These are phyloP conservation scores for Camponotus vicinus DNA, from an alignment of 1,140 invertebrate genomes.

Conservation along the genomic window DNA sequence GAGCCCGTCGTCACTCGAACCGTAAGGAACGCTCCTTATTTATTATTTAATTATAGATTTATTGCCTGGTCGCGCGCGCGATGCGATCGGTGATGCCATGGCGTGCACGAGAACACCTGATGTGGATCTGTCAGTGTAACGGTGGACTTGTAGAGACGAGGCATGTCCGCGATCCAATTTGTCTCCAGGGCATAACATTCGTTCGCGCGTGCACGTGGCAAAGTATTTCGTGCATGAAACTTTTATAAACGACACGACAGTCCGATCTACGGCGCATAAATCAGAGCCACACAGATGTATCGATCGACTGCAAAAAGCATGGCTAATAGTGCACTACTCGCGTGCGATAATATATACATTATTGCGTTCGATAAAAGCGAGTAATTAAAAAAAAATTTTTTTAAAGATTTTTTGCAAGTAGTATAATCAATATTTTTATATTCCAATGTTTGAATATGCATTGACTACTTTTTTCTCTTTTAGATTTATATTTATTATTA, in stretches of 20 bases:
- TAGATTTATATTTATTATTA: not conserved
- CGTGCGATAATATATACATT: slow-evolving; percentile 52
- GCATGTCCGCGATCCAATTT: slow-evolving; percentile 71
- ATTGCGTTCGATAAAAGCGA: not conserved
- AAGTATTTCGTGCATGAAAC: slow-evolving; percentile 74
- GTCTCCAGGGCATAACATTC: slow-evolving; percentile 67
- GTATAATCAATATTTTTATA: not conserved
- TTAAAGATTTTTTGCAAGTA: not conserved
- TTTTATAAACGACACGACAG: slow-evolving; percentile 72
- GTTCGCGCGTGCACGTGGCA: slow-evolving; percentile 31
- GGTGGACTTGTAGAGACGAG: slow-evolving; percentile 6
- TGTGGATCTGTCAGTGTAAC: slow-evolving; percentile 47
- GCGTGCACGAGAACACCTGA: slow-evolving; percentile 73
- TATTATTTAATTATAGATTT: slow-evolving; percentile 83
- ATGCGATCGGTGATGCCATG: slow-evolving; percentile 68
- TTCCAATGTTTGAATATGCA: not conserved
- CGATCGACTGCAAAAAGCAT: slow-evolving; percentile 67
- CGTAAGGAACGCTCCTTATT: slow-evolving; percentile 75
- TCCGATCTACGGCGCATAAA: slow-evolving; percentile 66
- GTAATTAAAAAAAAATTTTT: not conserved
- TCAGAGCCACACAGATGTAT: slow-evolving; percentile 59
- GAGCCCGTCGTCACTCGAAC: slow-evolving; percentile 72
- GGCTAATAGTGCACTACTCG: slow-evolving; percentile 47
- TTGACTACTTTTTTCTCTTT: not conserved
- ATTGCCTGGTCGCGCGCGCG: slow-evolving; percentile 67